These are phyloP conservation scores for Arnoldichthys spilopterus DNA, from an alignment of 2,797 vertebrate genomes.

Conservation along the genomic window DNA sequence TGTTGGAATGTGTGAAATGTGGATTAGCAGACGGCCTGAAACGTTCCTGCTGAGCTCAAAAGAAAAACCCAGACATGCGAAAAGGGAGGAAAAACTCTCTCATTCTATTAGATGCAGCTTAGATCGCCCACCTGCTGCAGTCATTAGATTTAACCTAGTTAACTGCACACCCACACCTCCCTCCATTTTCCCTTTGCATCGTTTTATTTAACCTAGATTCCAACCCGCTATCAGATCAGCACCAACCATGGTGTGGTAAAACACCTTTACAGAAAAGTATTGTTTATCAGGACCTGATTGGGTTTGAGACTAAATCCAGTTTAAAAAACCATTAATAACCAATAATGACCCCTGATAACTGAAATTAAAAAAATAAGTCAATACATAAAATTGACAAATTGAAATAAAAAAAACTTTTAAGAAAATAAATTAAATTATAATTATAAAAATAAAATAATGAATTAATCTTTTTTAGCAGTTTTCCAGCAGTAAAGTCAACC, in stretches of 20 bases:
- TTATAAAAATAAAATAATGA: too few species aligned
- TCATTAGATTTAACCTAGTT: constrained; percentile 35
- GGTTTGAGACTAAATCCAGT: neutral
- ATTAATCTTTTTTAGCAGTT: too few species aligned
- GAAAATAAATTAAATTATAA: too few species aligned
- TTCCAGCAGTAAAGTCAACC: too few species aligned
- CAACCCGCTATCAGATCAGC: neutral
- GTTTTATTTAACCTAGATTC: constrained; percentile 35
- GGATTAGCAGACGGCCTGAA: constrained; percentile 70
- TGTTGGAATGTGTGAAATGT: constrained; percentile 78
- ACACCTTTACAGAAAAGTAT: neutral
- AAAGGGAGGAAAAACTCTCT: constrained; percentile 65
- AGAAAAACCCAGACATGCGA: constrained; percentile 61
- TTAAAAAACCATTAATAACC: too few species aligned
- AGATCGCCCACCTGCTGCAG: constrained; percentile 16
- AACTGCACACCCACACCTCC: constrained; percentile 15
- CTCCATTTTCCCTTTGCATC: constrained; percentile 22
- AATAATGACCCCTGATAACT: neutral
- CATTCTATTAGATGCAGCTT: constrained; percentile 33
- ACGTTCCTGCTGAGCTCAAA: constrained; percentile 70
- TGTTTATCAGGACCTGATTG: neutral
- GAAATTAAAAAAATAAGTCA: too few species aligned
- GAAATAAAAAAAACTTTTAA: too few species aligned
- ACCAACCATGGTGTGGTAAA: neutral
- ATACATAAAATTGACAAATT: too few species aligned